Conservation (phyloP, 2,113 vertebrate genomes). For the Campylomormyrus tamandua region DNA sequence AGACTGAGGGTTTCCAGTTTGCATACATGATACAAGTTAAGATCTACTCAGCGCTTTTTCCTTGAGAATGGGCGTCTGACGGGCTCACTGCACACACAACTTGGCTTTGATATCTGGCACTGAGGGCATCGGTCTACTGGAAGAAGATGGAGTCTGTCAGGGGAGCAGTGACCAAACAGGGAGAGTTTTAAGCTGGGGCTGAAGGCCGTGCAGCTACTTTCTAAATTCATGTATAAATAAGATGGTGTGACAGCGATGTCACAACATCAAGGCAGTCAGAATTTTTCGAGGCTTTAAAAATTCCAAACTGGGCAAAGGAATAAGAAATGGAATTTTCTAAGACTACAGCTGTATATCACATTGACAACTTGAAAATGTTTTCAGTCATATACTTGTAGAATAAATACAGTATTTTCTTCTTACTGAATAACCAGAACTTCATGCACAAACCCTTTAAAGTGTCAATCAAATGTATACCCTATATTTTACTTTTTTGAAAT, state of each 20-base stretch:
- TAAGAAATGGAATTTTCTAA: background rate
- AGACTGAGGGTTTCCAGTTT: slow-evolving; percentile 17
- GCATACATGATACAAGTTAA: slow-evolving; percentile 30
- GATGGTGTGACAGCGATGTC: background rate
- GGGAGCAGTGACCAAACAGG: slow-evolving; percentile 19
- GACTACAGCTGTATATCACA: background rate
- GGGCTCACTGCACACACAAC: slow-evolving; percentile 37
- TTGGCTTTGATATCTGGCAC: slow-evolving; percentile 36
- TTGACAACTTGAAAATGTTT: background rate
- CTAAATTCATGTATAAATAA: background rate
- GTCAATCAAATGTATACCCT: background rate
- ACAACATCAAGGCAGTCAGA: background rate
- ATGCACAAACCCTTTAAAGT: background rate
- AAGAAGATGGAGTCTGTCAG: slow-evolving; percentile 33
- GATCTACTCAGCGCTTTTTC: slow-evolving; percentile 42
- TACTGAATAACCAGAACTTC: background rate
- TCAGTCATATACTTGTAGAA: background rate
- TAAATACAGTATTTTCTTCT: background rate
- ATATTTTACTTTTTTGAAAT: background rate
- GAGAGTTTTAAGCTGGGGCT: background rate
- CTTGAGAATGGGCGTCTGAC: slow-evolving; percentile 37
- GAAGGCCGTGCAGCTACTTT: background rate
- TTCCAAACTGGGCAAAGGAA: background rate
- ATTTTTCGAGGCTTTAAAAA: background rate
- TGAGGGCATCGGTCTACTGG: slow-evolving; percentile 30